Percentiles rank a stretch among this genome's conserved stretches.
phyloP scores from a whole-genome alignment of 2,113 vertebrate species.

The Larimichthys polyactis region DNA sequence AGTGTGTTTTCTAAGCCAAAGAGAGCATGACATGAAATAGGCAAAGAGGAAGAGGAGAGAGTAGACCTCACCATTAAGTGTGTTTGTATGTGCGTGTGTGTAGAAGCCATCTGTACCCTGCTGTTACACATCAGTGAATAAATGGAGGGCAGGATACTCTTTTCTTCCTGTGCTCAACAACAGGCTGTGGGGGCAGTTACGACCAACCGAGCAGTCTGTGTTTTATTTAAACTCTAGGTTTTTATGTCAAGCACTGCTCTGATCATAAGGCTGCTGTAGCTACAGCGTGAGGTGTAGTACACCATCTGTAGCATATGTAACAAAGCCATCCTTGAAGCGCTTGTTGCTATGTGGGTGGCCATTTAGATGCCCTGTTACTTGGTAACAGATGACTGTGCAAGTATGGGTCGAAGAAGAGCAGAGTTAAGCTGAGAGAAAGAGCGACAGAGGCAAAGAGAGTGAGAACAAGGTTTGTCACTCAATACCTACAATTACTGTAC shows the following conservation, averaged over 20 bases:
- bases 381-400: slow-evolving; percentile 77
- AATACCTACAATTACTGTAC: slow-evolving; percentile 14
- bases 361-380: slow-evolving; percentile 79
- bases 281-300: slow-evolving; percentile 1
- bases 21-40: slow-evolving; percentile 15
- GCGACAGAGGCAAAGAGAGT: background rate
- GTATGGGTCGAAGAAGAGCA: slow-evolving; percentile 61
- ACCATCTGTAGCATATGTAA: slow-evolving; percentile 33
- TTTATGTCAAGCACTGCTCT: slow-evolving; percentile 19
- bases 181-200: background rate
- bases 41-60: background rate
- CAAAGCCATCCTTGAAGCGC: slow-evolving; percentile 40
- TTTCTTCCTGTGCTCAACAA: background rate
- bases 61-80: background rate
- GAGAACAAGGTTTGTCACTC: slow-evolving; percentile 31
- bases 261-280: slow-evolving; percentile 30
- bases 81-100: slow-evolving; percentile 11
- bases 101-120: slow-evolving; percentile 38
- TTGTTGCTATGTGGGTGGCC: slow-evolving; percentile 79
- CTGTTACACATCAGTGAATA: slow-evolving; percentile 47
- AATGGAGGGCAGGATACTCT: background rate
- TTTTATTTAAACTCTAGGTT: slow-evolving; percentile 10
- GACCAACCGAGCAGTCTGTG: background rate
- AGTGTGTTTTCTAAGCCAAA: slow-evolving; percentile 10
- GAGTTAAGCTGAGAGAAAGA: slow-evolving; percentile 34